Evolutionary conservation across 2,888 invertebrate species (phyloP).

Genomic region (Folsomia candida): DNA sequence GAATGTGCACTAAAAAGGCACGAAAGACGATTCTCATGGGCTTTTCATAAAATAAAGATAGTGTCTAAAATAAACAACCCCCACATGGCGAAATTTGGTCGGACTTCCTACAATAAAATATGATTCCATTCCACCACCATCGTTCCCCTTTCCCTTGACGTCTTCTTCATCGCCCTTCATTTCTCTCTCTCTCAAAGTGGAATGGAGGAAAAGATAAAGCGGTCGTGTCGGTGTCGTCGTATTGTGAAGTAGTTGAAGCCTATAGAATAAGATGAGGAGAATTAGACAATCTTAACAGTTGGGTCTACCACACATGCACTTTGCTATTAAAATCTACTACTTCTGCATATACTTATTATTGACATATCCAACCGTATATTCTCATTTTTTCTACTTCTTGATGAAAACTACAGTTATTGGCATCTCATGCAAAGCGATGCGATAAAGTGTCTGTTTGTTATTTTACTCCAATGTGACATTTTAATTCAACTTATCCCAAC

Average conservation of each 20-base stretch:
- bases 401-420: too few species aligned
- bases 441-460: too few species aligned
- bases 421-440: too few species aligned
- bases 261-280: not conserved
- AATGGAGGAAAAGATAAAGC: slow-evolving; percentile 8
- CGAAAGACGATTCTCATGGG: too few species aligned
- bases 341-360: too few species aligned
- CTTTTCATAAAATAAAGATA: slow-evolving; percentile 43
- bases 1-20: too few species aligned
- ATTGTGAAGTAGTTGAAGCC: not conserved
- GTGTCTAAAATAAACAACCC: slow-evolving; percentile 47
- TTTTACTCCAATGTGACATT: too few species aligned
- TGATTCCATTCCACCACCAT: slow-evolving; percentile 15
- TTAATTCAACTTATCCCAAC: too few species aligned
- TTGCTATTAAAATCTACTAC: too few species aligned
- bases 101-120: slow-evolving; percentile 28
- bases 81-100: slow-evolving; percentile 50
- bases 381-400: too few species aligned
- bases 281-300: not conserved
- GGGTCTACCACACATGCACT: too few species aligned
- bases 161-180: not conserved
- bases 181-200: not conserved
- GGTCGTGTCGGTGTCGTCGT: not conserved
- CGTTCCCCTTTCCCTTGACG: not conserved
- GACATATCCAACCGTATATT: too few species aligned